These are phyloP conservation scores for Calidris pugnax DNA, from an alignment of 2,113 vertebrate species.

Conservation along the genomic window DNA sequence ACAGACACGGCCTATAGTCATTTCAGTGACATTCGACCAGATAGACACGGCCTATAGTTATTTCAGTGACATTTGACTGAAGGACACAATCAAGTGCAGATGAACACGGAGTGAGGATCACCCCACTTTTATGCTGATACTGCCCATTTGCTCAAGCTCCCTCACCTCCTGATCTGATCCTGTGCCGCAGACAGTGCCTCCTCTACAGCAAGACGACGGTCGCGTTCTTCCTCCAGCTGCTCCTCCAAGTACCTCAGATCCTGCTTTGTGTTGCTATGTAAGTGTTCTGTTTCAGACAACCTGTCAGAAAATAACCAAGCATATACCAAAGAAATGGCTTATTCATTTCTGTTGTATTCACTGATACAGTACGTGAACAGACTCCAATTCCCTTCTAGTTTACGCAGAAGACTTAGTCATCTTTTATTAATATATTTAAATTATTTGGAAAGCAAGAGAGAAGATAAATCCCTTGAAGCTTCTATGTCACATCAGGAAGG, in stretches of 20 bases:
- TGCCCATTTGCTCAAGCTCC: background rate
- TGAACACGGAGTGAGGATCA: background rate
- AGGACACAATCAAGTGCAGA: background rate
- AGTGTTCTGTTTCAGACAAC: slow-evolving; percentile 78
- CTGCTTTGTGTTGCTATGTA: slow-evolving; percentile 73
- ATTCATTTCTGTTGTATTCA: background rate
- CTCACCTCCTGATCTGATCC: slow-evolving; percentile 74
- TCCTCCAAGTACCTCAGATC: slow-evolving; percentile 78
- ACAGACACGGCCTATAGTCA: no score
- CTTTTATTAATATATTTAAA: background rate
- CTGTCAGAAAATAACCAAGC: slow-evolving; percentile 65
- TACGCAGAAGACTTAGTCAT: background rate
- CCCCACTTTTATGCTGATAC: background rate
- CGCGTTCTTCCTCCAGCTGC: slow-evolving; percentile 82
- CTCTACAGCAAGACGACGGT: slow-evolving; percentile 76
- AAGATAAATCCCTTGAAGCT: background rate
- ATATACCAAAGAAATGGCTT: background rate
- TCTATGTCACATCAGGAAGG: background rate
- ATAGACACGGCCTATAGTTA: no score
- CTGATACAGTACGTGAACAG: background rate
- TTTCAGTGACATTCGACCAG: background rate
- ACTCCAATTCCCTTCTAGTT: background rate
- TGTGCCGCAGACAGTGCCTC: slow-evolving; percentile 53
- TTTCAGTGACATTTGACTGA: background rate
- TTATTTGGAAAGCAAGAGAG: background rate